Percentiles rank a stretch among this genome's conserved stretches.
These are phyloP conservation scores for Eutrigla gurnardus DNA, from an alignment of 2,797 vertebrate species.

Conservation along the genomic window DNA sequence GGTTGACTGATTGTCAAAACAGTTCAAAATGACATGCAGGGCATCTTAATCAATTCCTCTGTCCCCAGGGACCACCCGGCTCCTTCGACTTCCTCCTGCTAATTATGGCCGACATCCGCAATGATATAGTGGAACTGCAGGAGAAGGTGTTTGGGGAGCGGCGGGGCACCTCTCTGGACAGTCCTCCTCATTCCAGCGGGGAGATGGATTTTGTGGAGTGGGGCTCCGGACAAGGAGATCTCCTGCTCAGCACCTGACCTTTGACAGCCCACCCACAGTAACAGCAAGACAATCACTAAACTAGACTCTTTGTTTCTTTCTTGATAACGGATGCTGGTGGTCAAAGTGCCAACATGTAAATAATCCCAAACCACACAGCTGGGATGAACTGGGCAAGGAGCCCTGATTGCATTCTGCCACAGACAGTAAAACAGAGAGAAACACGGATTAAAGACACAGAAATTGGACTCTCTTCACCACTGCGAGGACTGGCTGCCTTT, in stretches of 20 bases:
- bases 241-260: constrained; percentile 77
- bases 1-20: not conserved
- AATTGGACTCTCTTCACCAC: constrained; percentile 38
- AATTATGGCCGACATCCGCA: constrained; percentile 87
- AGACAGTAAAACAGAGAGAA: constrained; percentile 36
- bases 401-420: constrained; percentile 29
- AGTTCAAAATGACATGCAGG: constrained; percentile 3
- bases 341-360: constrained; percentile 39
- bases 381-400: constrained; percentile 25
- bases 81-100: constrained; percentile 87
- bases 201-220: constrained; percentile 80
- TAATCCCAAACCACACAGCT: constrained; percentile 25
- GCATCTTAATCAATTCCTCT: constrained; percentile 5
- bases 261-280: not conserved
- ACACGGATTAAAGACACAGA: constrained; percentile 18
- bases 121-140: constrained; percentile 86
- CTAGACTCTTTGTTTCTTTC: constrained; percentile 32
- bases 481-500: constrained; percentile 38
- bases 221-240: constrained; percentile 83
- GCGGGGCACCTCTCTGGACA: constrained; percentile 76
- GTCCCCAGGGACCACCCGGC: constrained; percentile 83
- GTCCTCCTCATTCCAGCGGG: constrained; percentile 69
- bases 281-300: constrained; percentile 30
- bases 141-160: constrained; percentile 84
- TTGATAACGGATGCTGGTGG: constrained; percentile 24